Percentiles rank a stretch among this genome's conserved stretches.
These are phyloP conservation scores for Gasterosteus aculeatus DNA, from an alignment of 2,113 vertebrate genomes.

Conservation along the genomic window DNA sequence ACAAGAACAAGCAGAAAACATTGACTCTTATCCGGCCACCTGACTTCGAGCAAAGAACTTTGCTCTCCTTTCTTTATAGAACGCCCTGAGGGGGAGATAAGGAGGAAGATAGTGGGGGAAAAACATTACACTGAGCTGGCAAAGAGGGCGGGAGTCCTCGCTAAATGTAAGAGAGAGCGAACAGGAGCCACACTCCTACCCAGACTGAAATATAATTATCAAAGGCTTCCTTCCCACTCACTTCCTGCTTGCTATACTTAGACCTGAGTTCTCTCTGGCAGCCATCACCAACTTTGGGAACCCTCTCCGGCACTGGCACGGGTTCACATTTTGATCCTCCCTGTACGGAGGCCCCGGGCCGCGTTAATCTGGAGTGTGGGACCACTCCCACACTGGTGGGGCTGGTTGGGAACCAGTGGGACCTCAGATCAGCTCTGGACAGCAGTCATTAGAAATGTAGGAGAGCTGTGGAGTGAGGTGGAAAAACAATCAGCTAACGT, in stretches of 20 bases:
- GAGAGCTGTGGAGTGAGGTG: constrained; percentile 42
- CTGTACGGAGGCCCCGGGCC: constrained; percentile 25
- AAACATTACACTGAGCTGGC: constrained; percentile 27
- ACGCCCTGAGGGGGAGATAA: constrained; percentile 49
- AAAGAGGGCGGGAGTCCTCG: constrained; percentile 33
- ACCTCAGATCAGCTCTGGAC: constrained; percentile 40
- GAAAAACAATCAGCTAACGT: constrained; percentile 62
- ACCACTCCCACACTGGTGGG: neutral
- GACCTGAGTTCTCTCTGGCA: constrained; percentile 48
- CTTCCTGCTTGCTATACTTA: constrained; percentile 77
- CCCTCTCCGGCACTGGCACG: constrained; percentile 31
- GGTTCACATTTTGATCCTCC: constrained; percentile 54
- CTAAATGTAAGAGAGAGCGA: constrained; percentile 16
- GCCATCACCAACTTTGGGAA: constrained; percentile 49
- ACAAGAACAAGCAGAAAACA: constrained; percentile 51
- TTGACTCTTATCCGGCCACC: constrained; percentile 45
- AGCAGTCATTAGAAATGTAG: constrained; percentile 54
- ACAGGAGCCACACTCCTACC: constrained; percentile 39
- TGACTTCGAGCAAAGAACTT: constrained; percentile 54
- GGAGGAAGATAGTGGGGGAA: constrained; percentile 24
- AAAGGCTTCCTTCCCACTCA: constrained; percentile 59
- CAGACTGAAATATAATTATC: constrained; percentile 64
- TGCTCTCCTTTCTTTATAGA: constrained; percentile 49
- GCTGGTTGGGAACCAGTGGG: constrained; percentile 46
- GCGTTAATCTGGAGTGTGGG: constrained; percentile 39